A percentile compares a stretch with the other conserved stretches of the same genome.
Evolutionary conservation across 2,888 invertebrate genomes (phyloP).

Genomic region (Hylaea fasciaria): DNA sequence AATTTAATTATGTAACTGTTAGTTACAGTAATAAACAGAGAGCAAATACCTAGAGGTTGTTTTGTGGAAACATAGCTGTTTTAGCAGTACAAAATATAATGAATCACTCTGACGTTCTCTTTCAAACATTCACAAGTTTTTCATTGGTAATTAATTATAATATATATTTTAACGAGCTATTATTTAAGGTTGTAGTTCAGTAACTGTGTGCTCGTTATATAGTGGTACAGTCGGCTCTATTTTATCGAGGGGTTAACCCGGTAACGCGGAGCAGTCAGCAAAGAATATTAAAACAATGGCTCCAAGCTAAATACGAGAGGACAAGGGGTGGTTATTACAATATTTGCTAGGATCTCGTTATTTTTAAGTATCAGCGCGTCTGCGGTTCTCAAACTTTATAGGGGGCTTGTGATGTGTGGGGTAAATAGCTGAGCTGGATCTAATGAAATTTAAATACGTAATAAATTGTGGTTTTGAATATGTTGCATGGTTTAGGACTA

Average conservation of each 20-base stretch:
- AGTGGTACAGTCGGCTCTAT: constrained; percentile 25
- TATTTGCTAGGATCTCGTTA: constrained; percentile 84
- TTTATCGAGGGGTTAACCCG: constrained; percentile 43
- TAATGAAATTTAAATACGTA: constrained; percentile 26
- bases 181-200: neutral
- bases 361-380: constrained; percentile 80
- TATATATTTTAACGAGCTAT: neutral
- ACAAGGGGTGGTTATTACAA: constrained; percentile 74
- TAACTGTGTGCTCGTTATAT: constrained; percentile 11
- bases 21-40: too few relatives aligned
- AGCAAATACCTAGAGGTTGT: too few relatives aligned
- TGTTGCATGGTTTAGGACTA: too few relatives aligned
- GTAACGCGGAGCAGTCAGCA: constrained; percentile 58
- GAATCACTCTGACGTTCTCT: too few relatives aligned
- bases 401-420: constrained; percentile 41
- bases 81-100: too few relatives aligned
- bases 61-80: too few relatives aligned
- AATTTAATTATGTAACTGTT: too few relatives aligned
- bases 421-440: constrained; percentile 18
- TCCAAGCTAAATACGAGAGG: constrained; percentile 60
- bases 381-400: constrained; percentile 69
- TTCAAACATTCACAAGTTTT: too few relatives aligned
- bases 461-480: too few relatives aligned
- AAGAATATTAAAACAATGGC: constrained; percentile 74
- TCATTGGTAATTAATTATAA: too few relatives aligned